Evolutionary conservation across 1,140 invertebrate genomes (phyloP), one percentile per base, ranked within the genome.

Genomic region (Bombus breviceps): DNA sequence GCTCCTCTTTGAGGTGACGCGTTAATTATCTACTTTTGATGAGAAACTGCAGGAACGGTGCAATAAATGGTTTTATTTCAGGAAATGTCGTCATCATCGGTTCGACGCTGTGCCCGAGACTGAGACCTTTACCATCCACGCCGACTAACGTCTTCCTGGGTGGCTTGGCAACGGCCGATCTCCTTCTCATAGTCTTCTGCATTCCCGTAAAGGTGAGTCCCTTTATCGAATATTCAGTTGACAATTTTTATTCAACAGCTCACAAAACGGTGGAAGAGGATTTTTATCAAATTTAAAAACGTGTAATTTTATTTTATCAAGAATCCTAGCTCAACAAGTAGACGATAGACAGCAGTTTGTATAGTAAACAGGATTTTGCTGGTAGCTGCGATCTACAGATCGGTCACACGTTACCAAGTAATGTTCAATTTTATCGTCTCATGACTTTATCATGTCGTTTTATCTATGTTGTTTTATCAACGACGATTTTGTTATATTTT

Each of bases 131-230:
- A 92, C 90, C 96, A 39, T 79, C 93, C 64, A 94, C 94, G 43
- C 94, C 97, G 4, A 97, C 97, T 10, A 98, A 98, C 88, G 96
- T 97, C 10, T 97, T 98, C 88, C 93, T 98, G 37, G 96, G 96
- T 5, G 97, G 96, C 90, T 93, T 98, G 41, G 97, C 97, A 9
- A 96, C 96, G 2, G 97, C 97, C 2, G 97, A 98, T 94, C 95
- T 98, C 3, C 94, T 97, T 28, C 95, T 98, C 13, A 97, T 97
- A 76, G 94, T 96, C 43, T 96, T 97, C 88, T 98, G 97, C 93
- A 97, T 98, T 78, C 97, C 97, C 18, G 96, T 98, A 1, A 98
- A 97, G 96, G 97, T 97, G 95, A 96, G 95, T 86, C 32, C 0
- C 43, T 32, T 68, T 25, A 13, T 37, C 39, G 22, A 62, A 53